Base-by-base conservation (phyloP, 2,888 invertebrate genomes). In the Darwinula stevensoni region DNA sequence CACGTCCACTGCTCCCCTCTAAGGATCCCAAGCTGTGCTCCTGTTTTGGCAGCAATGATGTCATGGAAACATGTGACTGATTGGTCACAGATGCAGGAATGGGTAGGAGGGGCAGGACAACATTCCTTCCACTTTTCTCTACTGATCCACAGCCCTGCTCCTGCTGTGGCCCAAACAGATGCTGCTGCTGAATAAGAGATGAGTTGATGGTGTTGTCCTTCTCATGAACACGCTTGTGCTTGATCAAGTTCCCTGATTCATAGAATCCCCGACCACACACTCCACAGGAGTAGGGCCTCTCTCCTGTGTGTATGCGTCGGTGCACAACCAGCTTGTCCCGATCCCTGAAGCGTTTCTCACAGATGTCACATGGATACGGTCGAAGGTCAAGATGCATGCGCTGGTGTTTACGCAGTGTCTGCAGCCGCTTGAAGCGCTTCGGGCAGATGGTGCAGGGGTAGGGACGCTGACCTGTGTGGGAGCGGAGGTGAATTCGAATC, bases 261-360 rank as follows among this genome's bases (percentile, higher is more conserved):
- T 80, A 80, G 46, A 82, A 82, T 1, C 78, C 78, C 3, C 80
- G 61, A 9, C 69, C 71, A 49, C 80, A 82, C 3, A 78, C 74
- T 37, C 72, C 67, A 47, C 80, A 82, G 44, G 76, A 70, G 53
- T 80, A 80, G 1, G 80, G 80, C 2, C 80, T 62, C 51, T 80
- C 80, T 52, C 80, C 80, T 36, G 80, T 82, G 51, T 82, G 82
- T 39, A 80, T 80, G 36, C 82, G 63, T 27, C 58, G 50, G 50
- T 82, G 82, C 11, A 80, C 80, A 53, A 76, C 76, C 35, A 82
- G 57, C 50, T 82, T 82, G 51, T 80, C 80, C 52, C 22, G 22
- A 22, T 22, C 22, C n/a, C 22, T 22, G 22, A 22, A 22, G 6
- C 22, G 22, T n/a, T 22, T 22, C 9, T 22, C 22, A 22, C 22